A percentile compares a stretch with the other conserved stretches of the same genome.
These are phyloP conservation scores for Trichomycterus rosablanca DNA, from an alignment of 2,113 vertebrate species.

Conservation along the genomic window DNA sequence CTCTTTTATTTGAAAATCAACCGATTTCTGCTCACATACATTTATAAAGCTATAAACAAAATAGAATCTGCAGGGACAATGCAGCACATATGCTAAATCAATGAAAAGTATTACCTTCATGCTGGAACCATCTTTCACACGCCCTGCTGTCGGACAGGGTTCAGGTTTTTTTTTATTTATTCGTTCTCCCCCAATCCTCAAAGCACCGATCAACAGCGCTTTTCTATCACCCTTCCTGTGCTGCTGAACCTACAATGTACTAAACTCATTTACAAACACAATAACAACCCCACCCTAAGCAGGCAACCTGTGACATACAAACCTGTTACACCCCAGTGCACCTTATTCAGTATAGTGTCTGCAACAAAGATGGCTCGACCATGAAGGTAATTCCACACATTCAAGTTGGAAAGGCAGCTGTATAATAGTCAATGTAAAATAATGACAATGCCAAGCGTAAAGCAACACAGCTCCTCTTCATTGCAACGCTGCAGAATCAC, in stretches of 20 bases:
- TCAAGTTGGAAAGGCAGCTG: slow-evolving; percentile 82
- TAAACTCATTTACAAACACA: slow-evolving; percentile 61
- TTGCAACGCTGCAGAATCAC: slow-evolving; percentile 73
- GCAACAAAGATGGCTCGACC: slow-evolving; percentile 76
- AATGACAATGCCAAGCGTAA: slow-evolving; percentile 93
- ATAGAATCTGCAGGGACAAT: slow-evolving; percentile 93
- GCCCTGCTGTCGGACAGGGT: slow-evolving; percentile 62
- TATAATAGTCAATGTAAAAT: slow-evolving; percentile 81
- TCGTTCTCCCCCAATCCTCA: too few species aligned
- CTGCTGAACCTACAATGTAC: too few species aligned
- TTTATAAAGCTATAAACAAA: slow-evolving; percentile 81
- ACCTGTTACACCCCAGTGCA: background rate
- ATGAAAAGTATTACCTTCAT: slow-evolving; percentile 86
- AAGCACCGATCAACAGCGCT: slow-evolving; percentile 92
- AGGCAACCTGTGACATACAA: slow-evolving; percentile 15
- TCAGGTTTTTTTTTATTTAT: slow-evolving; percentile 82
- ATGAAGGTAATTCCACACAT: slow-evolving; percentile 87
- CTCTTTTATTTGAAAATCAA: slow-evolving; percentile 95
- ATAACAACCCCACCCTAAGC: slow-evolving; percentile 48
- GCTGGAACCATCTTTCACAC: slow-evolving; percentile 71
- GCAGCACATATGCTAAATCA: slow-evolving; percentile 85
- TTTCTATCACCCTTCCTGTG: slow-evolving; percentile 60
- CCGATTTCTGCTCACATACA: slow-evolving; percentile 85
- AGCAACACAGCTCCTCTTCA: slow-evolving; percentile 79
- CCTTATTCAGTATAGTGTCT: slow-evolving; percentile 36